Base-by-base conservation (phyloP, 1,140 invertebrate species). In the Lepeophtheirus salmonis region DNA sequence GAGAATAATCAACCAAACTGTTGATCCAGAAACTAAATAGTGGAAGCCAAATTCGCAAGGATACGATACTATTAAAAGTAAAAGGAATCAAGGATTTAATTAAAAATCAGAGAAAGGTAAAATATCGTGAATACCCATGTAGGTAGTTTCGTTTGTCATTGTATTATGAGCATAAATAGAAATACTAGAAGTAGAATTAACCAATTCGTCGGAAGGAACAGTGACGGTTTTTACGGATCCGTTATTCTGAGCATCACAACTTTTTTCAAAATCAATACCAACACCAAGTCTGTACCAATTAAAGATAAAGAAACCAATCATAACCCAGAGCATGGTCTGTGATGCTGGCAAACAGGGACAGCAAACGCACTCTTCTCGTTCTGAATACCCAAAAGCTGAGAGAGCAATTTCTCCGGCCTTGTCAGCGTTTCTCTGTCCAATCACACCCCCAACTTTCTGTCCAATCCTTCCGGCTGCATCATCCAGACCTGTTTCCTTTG, bases 11-110 rank as follows among this genome's bases (percentile, higher is more conserved):
- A 61, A 16, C 59, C 59, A 61, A 23, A 61, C 59, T 3, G 50
- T 25, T 10, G 48, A 18, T n/a, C 48, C 48, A n/a, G 49, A 16
- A 1, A 61, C 59, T 50, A 61, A 22, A 25, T 61, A 61, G 24
- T 61, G 59, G 21, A 56, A 61, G 2, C 59, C 59, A 20, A 61
- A 61, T 25, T 61, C 59, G 22, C 59, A 61, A 6, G 59, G 59
- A 18, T 61, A 61, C 1, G 49, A 18, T 17, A 57, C 55, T 41
- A 25, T 6, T 17, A 41, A 41, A 57, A 3, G 16, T 3, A 17
- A 3, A 18, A 12, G 20, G n/a, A n/a, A n/a, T n/a, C n/a, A 2
- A 18, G 10, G 49, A 50, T 50, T 50, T 2, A 50, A 3, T 50
- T 2, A 17, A 2, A 2, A 3, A 1, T 54, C 52, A 17, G 3